Evolutionary conservation across 2,797 vertebrate genomes (phyloP).

Genomic region (Syncerus caffer): DNA sequence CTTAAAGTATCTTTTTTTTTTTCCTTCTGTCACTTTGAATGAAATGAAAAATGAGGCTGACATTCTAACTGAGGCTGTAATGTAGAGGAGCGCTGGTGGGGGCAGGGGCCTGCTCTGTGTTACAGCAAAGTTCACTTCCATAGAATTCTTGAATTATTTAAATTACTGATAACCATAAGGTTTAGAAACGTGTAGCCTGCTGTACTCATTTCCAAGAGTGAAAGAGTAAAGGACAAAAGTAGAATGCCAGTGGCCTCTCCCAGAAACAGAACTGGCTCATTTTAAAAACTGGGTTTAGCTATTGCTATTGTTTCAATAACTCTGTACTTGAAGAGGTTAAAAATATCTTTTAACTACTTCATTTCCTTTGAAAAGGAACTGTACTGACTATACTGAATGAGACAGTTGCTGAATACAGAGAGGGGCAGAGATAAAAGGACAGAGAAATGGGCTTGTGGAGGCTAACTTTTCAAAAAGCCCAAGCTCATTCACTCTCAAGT

Average conservation of each 20-base stretch:
- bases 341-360: not conserved
- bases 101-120: not conserved
- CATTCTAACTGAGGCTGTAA: not conserved
- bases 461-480: not conserved
- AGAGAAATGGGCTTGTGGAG: not conserved
- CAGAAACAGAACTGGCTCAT: not conserved
- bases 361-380: not conserved
- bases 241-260: not conserved
- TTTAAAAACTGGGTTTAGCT: not conserved
- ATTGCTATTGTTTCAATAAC: not conserved
- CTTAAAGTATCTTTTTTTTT: constrained; percentile 29
- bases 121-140: not conserved
- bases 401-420: not conserved
- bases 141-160: not conserved
- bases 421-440: not conserved
- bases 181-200: not conserved
- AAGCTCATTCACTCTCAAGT: not conserved
- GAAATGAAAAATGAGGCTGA: constrained; percentile 36
- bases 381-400: not conserved
- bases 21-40: not conserved
- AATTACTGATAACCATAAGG: not conserved
- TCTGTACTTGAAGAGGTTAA: not conserved
- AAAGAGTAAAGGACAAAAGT: not conserved
- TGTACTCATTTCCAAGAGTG: not conserved
- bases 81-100: not conserved